Base-by-base conservation (phyloP, 1,140 invertebrate species). In the Nixonia krombeini region DNA sequence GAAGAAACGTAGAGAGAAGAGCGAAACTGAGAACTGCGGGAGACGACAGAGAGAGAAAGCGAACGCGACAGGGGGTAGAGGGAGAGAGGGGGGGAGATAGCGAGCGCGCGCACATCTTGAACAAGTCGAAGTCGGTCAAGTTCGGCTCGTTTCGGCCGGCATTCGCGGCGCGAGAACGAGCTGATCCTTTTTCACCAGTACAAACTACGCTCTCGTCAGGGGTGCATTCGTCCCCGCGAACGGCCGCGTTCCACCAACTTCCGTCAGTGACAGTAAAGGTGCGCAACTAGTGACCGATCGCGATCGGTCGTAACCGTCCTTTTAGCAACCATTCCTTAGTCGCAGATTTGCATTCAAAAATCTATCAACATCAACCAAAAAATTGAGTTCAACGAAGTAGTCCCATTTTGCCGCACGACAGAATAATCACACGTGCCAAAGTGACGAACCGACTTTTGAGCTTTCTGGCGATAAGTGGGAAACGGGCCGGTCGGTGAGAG, bases 281-380 rank as follows among this genome's bases (percentile, higher is more conserved):
- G 75, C 72, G 75, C 75, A 77, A 74, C 74, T 75, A 62, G 71
- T 73, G 75, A 73, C 57, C 71, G 18, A 42, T 26, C 18, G 18
- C 13, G 8, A 2, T 29, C n/a, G 10, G 13, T n/a, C n/a, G n/a
- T n/a, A n/a, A n/a, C n/a, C n/a, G n/a, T n/a, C n/a, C n/a, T n/a
- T n/a, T n/a, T n/a, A n/a, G n/a, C n/a, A n/a, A n/a, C n/a, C n/a
- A 21, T 44, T 26, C 15, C 4, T 21, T 15, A 9, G 7, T 1
- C 16, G 7, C 9, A n/a, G n/a, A n/a, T 9, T n/a, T 18, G 1
- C 16, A 5, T 1, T n/a, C n/a, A 25, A 42, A 42, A 25, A 13
- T n/a, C n/a, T n/a, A n/a, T n/a, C n/a, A n/a, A n/a, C n/a, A n/a
- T n/a, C n/a, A n/a, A n/a, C n/a, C n/a, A n/a, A n/a, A n/a, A n/a